Evolutionary conservation across 2,113 vertebrate genomes (phyloP).

Genomic region (Ageneiosus marmoratus): DNA sequence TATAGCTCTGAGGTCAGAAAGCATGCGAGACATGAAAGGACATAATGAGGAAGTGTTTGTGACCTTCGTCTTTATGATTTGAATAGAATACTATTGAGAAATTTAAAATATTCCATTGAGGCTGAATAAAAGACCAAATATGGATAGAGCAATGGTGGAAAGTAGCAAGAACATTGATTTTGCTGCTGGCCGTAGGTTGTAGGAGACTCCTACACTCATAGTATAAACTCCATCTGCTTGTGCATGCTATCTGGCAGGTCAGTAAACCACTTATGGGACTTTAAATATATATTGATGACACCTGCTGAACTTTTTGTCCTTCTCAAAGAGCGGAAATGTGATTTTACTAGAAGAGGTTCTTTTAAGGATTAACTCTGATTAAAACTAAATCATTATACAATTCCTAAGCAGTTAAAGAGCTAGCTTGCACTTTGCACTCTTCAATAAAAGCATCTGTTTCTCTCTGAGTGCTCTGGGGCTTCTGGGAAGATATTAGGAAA

Average conservation of each 20-base stretch:
- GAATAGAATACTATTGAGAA: constrained; percentile 13
- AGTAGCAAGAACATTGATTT: constrained; percentile 22
- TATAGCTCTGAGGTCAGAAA: constrained; percentile 4
- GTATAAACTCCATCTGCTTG: constrained; percentile 16
- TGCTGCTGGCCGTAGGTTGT: not conserved
- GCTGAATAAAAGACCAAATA: not conserved
- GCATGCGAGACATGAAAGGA: constrained; percentile 5
- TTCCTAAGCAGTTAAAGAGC: not conserved
- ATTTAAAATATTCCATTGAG: constrained; percentile 13
- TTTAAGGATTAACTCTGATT: constrained; percentile 51
- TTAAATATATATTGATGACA: constrained; percentile 58
- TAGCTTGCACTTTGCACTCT: not conserved
- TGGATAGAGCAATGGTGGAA: not conserved
- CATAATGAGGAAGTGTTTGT: constrained; percentile 18
- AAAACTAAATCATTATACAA: constrained; percentile 29
- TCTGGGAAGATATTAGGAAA: constrained; percentile 40
- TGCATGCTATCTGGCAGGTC: constrained; percentile 29
- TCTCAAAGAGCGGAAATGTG: constrained; percentile 11
- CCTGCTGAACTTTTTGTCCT: constrained; percentile 56
- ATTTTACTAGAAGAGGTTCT: constrained; percentile 45
- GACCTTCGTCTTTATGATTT: constrained; percentile 16
- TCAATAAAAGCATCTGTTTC: constrained; percentile 27
- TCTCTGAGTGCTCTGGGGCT: constrained; percentile 28
- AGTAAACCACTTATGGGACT: constrained; percentile 61
- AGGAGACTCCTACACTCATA: constrained; percentile 2